A percentile compares a stretch with the other conserved stretches of the same genome.
These are phyloP conservation scores for Thysanoteuthis rhombus DNA, from an alignment of 2,888 invertebrate genomes.

Conservation along the genomic window DNA sequence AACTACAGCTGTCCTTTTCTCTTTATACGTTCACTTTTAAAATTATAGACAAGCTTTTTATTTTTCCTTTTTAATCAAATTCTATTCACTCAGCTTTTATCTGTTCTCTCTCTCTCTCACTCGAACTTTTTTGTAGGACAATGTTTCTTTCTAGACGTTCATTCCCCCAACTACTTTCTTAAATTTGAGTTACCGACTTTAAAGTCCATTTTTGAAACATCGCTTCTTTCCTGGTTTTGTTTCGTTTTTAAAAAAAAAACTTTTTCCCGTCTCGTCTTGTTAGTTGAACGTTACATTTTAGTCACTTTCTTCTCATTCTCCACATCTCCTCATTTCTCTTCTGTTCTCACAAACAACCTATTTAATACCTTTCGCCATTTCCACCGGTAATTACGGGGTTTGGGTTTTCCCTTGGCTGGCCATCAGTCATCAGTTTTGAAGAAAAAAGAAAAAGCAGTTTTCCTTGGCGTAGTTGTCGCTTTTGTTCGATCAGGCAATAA, in stretches of 20 bases:
- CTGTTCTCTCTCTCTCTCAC: not conserved
- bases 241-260: not conserved
- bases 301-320: not conserved
- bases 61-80: not conserved
- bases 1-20: not conserved
- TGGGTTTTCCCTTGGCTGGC: not conserved
- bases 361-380: slow-evolving; percentile 12
- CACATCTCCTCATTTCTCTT: not conserved
- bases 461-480: not conserved
- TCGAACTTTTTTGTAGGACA: not conserved
- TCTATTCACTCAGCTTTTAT: not conserved
- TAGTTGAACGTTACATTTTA: not conserved
- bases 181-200: not conserved
- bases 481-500: slow-evolving; percentile 12
- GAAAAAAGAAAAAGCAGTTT: not conserved
- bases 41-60: not conserved
- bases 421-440: not conserved
- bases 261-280: not conserved
- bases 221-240: not conserved
- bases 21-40: not conserved
- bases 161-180: not conserved
- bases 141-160: not conserved
- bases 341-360: not conserved
- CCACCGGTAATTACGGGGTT: not conserved
- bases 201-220: not conserved